phyloP scores from a whole-genome alignment of 2,888 invertebrate genomes.

The Ophion slaviceki region DNA sequence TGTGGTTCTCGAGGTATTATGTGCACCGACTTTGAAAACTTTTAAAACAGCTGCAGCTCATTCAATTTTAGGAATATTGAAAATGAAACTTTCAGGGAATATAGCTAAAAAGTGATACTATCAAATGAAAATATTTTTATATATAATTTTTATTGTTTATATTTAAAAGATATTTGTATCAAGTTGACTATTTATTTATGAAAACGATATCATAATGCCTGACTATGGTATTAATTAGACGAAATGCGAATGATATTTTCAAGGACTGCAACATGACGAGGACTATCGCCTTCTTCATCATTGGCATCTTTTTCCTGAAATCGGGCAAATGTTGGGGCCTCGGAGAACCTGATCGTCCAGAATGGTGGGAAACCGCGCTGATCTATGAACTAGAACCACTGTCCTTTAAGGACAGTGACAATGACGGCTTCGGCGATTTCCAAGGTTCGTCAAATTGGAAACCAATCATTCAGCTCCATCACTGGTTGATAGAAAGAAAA shows the following conservation, averaged over 20 bases:
- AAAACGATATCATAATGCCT: background rate
- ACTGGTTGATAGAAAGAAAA: background rate
- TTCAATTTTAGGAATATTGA: too few relatives aligned
- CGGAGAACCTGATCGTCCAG: conserved; percentile 49
- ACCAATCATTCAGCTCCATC: background rate
- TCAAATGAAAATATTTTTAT: too few relatives aligned
- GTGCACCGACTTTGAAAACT: too few relatives aligned
- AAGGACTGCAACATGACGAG: conserved; percentile 24
- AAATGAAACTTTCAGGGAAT: too few relatives aligned
- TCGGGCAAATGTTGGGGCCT: conserved; percentile 12
- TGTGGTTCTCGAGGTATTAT: too few relatives aligned
- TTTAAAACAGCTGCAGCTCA: too few relatives aligned
- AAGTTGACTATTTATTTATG: too few relatives aligned
- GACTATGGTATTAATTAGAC: background rate
- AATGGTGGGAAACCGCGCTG: conserved; percentile 76
- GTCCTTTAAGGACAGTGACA: conserved; percentile 77
- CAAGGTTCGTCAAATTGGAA: conserved; percentile 70
- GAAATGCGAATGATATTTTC: background rate
- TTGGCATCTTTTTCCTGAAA: conserved; percentile 16
- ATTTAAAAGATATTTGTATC: too few relatives aligned
- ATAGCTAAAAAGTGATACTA: too few relatives aligned
- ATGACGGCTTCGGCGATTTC: conserved; percentile 76
- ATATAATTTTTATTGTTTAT: too few relatives aligned
- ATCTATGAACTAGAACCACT: conserved; percentile 77
- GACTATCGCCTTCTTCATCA: background rate